phyloP scores from a whole-genome alignment of 2,113 vertebrate species.

The Takifugu bimaculatus region DNA sequence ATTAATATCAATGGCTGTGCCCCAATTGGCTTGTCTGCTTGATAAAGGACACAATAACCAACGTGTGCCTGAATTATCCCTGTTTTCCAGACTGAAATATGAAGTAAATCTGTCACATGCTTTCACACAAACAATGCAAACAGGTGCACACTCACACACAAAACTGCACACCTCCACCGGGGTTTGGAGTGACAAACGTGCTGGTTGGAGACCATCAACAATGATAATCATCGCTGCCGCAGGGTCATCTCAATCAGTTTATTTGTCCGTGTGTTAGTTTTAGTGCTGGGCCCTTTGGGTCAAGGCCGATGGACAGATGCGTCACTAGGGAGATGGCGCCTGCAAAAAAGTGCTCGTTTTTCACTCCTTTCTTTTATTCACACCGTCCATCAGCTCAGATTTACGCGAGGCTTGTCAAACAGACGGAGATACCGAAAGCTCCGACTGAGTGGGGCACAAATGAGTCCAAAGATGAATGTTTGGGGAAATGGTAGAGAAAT shows the following conservation, averaged over 20 bases:
- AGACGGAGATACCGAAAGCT: conserved; percentile 28
- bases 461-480: conserved; percentile 10
- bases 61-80: conserved; percentile 28
- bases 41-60: conserved; percentile 64
- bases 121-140: conserved; percentile 5
- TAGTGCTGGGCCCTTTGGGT: conserved; percentile 50
- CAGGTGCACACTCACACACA: conserved; percentile 5
- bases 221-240: conserved; percentile 60
- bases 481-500: neutral
- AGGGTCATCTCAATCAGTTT: conserved; percentile 48
- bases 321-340: conserved; percentile 50
- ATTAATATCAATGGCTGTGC: conserved; percentile 65
- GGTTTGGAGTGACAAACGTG: conserved; percentile 48
- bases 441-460: conserved; percentile 34
- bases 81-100: neutral
- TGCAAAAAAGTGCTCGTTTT: conserved; percentile 42
- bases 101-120: no score
- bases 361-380: conserved; percentile 29
- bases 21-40: conserved; percentile 66
- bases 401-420: conserved; percentile 43
- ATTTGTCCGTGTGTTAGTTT: conserved; percentile 31
- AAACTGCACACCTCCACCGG: conserved; percentile 27
- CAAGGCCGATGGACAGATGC: conserved; percentile 60
- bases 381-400: conserved; percentile 39
- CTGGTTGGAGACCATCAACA: conserved; percentile 55